Evolutionary conservation across 2,888 invertebrate species (phyloP).

Genomic region (Iselma pallidipennis): DNA sequence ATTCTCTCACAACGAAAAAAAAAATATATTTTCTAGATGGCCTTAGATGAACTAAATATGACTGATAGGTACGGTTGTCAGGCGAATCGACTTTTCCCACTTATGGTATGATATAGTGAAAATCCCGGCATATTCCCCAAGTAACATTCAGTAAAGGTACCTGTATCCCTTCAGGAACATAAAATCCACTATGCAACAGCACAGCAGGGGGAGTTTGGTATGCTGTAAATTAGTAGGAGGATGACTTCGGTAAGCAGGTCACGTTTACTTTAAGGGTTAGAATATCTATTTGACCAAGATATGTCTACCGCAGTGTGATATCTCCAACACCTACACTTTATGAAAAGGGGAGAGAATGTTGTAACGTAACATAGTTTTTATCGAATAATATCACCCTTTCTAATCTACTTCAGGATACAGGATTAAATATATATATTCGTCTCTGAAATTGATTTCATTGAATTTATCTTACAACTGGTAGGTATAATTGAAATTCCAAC

Average conservation of each 20-base stretch:
- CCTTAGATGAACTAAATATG: too few species aligned
- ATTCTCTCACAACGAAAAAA: too few species aligned
- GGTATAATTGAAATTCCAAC: slow-evolving; percentile 6
- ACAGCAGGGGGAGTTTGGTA: slow-evolving; percentile 35
- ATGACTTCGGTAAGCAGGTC: slow-evolving; percentile 43
- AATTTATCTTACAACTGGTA: slow-evolving; percentile 7
- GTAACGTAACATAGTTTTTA: background rate
- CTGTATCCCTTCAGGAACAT: slow-evolving; percentile 24
- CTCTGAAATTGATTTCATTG: background rate
- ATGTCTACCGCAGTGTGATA: too few species aligned
- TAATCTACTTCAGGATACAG: background rate
- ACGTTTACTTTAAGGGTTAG: slow-evolving; percentile 46
- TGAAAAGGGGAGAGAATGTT: too few species aligned
- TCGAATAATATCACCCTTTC: background rate
- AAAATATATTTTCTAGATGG: too few species aligned
- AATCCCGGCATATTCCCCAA: slow-evolving; percentile 15
- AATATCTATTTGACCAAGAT: slow-evolving; percentile 45
- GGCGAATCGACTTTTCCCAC: too few species aligned
- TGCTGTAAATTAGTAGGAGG: slow-evolving; percentile 45
- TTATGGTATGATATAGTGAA: too few species aligned
- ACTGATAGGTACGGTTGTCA: too few species aligned
- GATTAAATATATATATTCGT: background rate
- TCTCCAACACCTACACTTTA: slow-evolving; percentile 24
- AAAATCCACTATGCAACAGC: slow-evolving; percentile 31
- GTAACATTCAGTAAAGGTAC: slow-evolving; percentile 20